Conservation (phyloP, 2,113 vertebrate genomes). For the Regulus satrapa region DNA sequence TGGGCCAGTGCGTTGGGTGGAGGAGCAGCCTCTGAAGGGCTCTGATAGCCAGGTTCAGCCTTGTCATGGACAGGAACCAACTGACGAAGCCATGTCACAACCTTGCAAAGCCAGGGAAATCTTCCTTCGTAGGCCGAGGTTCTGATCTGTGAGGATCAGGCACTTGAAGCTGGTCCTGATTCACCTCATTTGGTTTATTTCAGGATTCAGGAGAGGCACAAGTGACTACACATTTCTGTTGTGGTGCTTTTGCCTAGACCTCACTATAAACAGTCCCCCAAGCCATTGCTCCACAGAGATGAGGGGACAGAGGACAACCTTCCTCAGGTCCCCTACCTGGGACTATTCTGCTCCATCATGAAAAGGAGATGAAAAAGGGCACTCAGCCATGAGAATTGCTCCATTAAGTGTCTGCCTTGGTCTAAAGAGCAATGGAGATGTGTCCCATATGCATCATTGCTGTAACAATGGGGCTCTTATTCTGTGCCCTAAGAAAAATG, state of each 20-base stretch:
- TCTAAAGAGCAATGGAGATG: neutral
- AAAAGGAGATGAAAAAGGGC: neutral
- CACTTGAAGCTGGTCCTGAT: neutral
- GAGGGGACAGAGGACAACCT: neutral
- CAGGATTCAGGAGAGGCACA: neutral
- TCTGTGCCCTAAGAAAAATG: neutral
- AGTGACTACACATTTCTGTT: neutral
- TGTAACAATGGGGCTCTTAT: neutral
- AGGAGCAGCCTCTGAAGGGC: neutral
- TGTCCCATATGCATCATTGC: neutral
- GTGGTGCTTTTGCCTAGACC: neutral
- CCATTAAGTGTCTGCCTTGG: neutral
- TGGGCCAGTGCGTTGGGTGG: rapidly evolving
- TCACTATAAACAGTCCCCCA: neutral
- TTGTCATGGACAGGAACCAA: rapidly evolving
- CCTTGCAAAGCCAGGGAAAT: neutral
- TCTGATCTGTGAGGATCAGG: neutral
- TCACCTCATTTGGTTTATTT: neutral
- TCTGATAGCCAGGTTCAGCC: neutral
- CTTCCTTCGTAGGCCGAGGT: rapidly evolving
- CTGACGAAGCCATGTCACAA: neutral
- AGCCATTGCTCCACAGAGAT: neutral
- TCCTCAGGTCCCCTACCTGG: neutral
- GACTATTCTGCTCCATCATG: neutral
- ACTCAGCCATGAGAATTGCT: neutral